These are phyloP conservation scores for Eilema depressum DNA, from an alignment of 2,888 invertebrate genomes.

Conservation along the genomic window DNA sequence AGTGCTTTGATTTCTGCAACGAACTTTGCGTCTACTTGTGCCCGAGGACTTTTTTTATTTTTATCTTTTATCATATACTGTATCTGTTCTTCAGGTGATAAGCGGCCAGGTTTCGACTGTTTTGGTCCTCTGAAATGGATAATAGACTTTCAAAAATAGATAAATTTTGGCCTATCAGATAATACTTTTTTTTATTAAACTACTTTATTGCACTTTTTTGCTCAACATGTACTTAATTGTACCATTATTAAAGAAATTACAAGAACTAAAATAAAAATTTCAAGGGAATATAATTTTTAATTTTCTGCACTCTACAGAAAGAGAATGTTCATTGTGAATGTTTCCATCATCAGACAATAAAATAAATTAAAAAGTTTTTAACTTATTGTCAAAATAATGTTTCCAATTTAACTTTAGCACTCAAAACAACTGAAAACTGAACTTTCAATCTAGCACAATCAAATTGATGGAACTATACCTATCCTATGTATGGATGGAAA, in stretches of 20 bases:
- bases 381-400: not conserved
- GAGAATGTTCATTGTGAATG: not conserved
- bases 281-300: not conserved
- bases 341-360: not conserved
- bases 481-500: conserved; percentile 13
- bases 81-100: conserved; percentile 90
- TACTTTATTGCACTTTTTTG: not conserved
- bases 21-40: conserved; percentile 92
- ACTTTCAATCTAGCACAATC: not conserved
- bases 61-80: conserved; percentile 93
- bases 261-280: no score
- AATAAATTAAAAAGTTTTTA: not conserved
- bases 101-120: conserved; percentile 56
- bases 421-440: not conserved
- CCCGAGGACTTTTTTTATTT: conserved; percentile 88
- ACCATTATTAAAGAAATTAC: not conserved
- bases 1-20: conserved; percentile 90
- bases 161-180: not conserved
- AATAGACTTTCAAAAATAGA: not conserved
- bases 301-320: not conserved
- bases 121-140: conserved; percentile 56
- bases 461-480: not conserved
- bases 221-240: not conserved
- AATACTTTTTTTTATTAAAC: not conserved
- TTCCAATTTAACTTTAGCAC: not conserved